Percentiles rank a stretch among this genome's conserved stretches.
Conservation (phyloP, 2,888 invertebrate species). For the Poecilobothrus nobilitatus region DNA sequence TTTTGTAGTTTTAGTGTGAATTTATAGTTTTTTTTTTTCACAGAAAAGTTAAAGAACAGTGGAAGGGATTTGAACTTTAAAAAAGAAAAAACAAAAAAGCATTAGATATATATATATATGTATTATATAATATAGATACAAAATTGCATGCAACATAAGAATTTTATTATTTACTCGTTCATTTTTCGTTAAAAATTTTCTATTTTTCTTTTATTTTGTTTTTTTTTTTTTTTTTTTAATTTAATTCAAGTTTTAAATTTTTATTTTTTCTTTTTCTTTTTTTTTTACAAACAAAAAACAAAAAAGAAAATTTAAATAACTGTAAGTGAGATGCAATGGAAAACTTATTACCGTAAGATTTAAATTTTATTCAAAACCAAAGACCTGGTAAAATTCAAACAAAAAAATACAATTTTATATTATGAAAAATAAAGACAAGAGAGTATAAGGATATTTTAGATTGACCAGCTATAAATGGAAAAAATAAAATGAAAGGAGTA, state of each 20-base stretch:
- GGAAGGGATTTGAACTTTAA: not conserved
- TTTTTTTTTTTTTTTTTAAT: not conserved
- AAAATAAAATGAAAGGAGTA: too few relatives aligned
- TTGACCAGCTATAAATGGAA: too few relatives aligned
- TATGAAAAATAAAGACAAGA: not conserved
- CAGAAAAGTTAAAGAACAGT: too few relatives aligned
- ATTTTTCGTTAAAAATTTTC: not conserved
- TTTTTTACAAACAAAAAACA: not conserved
- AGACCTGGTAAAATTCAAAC: not conserved
- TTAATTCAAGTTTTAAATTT: not conserved
- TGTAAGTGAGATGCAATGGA: constrained; percentile 6
- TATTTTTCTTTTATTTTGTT: not conserved
- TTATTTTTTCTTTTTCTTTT: not conserved
- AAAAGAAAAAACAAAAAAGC: not conserved
- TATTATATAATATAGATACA: not conserved
- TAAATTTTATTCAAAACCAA: constrained; percentile 2
- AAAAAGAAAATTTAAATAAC: not conserved
- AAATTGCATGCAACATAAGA: not conserved
- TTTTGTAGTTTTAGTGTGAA: constrained; percentile 3
- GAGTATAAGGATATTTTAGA: too few relatives aligned
- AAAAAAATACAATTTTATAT: too few relatives aligned
- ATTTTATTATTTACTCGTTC: not conserved
- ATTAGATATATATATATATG: too few relatives aligned
- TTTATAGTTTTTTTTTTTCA: not conserved
- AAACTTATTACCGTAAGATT: constrained; percentile 6